Evolutionary conservation across 2,888 invertebrate genomes (phyloP).

Genomic region (Aphodius granarius): DNA sequence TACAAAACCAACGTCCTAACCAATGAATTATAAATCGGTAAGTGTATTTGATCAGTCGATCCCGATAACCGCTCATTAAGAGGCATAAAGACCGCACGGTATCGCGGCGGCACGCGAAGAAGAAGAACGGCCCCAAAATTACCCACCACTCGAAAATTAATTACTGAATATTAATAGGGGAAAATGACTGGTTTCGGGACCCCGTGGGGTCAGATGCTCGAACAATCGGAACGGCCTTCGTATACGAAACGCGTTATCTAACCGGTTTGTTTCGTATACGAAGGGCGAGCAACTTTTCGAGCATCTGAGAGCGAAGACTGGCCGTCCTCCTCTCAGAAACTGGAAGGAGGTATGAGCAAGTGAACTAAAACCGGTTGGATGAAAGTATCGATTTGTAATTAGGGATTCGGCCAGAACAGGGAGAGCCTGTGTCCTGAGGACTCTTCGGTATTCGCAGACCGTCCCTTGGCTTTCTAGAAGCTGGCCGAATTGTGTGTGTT

Average conservation of each 20-base stretch:
- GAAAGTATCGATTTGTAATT: slow-evolving; percentile 53
- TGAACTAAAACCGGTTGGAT: slow-evolving; percentile 42
- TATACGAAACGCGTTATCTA: too few relatives aligned
- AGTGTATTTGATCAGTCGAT: slow-evolving; percentile 52
- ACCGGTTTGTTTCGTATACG: too few relatives aligned
- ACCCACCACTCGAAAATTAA: slow-evolving; percentile 50
- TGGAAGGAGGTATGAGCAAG: slow-evolving; percentile 49
- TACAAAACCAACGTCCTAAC: slow-evolving; percentile 2
- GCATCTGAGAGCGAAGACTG: too few relatives aligned
- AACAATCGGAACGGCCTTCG: too few relatives aligned
- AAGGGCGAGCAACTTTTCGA: too few relatives aligned
- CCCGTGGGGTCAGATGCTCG: too few relatives aligned
- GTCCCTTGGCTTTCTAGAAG: not conserved
- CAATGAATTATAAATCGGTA: slow-evolving; percentile 43
- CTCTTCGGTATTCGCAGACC: not conserved
- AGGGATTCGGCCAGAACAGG: slow-evolving; percentile 27
- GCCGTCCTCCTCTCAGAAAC: slow-evolving; percentile 36
- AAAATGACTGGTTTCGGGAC: slow-evolving; percentile 52
- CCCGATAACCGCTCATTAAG: slow-evolving; percentile 51
- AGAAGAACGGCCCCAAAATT: slow-evolving; percentile 41
- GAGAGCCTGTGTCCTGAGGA: not conserved
- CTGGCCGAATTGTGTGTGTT: not conserved
- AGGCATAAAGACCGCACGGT: slow-evolving; percentile 49
- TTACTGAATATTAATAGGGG: slow-evolving; percentile 54
- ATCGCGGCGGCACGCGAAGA: slow-evolving; percentile 47